Base-by-base conservation (phyloP, 2,888 invertebrate genomes). In the Hydriomena furcata region DNA sequence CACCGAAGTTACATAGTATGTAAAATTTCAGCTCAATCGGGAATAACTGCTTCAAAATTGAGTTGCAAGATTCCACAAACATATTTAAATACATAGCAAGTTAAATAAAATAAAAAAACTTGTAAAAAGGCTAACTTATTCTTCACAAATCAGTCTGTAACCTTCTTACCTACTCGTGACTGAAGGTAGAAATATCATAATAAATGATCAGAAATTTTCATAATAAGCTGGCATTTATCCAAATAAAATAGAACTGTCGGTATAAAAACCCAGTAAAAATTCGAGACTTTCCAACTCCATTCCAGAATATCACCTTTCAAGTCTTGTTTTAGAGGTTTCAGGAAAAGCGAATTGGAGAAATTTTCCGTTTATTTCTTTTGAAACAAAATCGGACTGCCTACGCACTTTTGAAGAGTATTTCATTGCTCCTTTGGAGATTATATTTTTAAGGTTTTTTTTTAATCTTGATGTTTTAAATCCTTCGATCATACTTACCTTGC, bases 271-370 rank as follows among this genome's bases (percentile, higher is more conserved):
- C 37, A 28, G 36, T 52, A 58, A 57, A 56, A 58, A 51, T 53
- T 47, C 46, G 43, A 47, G 55, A 55, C 38, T 51, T 54, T 40
- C 38, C 53, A 50, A 58, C 55, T 55, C 50, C 53, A 53, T 53
- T 52, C 36, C 53, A 38, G 42, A 52, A 47, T 52, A 52, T 52
- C 52, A 47, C 47, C 52, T 52, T 52, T 47, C 52, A 35, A 52
- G 52, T 30, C 32, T 52, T 52, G 47, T 52, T 52, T 52, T 47
- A 47, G 47, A 25, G 52, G 47, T 52, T 52, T 43, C 52, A 20
- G 28, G 37, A 7, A 40, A 43, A 51, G 46, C 46, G 42, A 47
- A 52, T 52, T 34, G 46, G 46, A 42, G 37, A 52, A 42, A 52
- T 43, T 52, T 52, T 30, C 37, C 31, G 38, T 47, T 43, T 52